Base-by-base conservation (phyloP, 2,113 vertebrate species). In the Phalacrocorax aristotelis region DNA sequence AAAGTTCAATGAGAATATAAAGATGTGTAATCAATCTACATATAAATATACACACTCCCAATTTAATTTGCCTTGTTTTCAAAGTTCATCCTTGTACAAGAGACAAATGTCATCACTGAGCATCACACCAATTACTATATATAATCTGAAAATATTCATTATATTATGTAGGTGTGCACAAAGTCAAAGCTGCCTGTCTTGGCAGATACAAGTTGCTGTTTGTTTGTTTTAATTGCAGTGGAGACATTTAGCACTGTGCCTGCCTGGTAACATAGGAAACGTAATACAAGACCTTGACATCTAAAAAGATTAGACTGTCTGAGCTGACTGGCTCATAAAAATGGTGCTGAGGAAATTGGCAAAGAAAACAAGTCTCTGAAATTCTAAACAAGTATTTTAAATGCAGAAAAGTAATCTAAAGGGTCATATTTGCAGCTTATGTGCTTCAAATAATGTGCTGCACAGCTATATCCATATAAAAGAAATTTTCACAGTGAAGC, bases 141-240 rank as follows among this genome's bases (percentile, higher is more conserved):
- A 34, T 44, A 49, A 72, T 46, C 62, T 79, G 36, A 93, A 94
- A 94, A 80, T 72, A 87, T 21, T 91, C 49, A 17, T 72, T 72
- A 30, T 44, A 21, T 70, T 62, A 14, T 36, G 82, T 83, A 87
- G 71, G 62, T 23, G 6, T 74, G 54, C 55, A 83, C 51, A 34
- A 54, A 92, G 74, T 61, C 91, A 87, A 77, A 94, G 57, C 58
- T 83, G 55, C 57, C 80, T 91, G 46, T 48, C 51, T 71, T 80
- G 80, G 86, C 92, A 95, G 54, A 57, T 85, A 75, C 64, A 68
- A 90, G 89, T 55, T 93, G 91, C n/a, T 94, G 76, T 93, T 95
- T 96, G 48, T 95, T 89, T 93, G 54, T 89, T 97, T 97, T 90
- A 95, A 94, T 97, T 95, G 84, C 91, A 91, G 78, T 54, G 74